phyloP scores from a whole-genome alignment of 2,113 vertebrate genomes.

The Lota lota region DNA sequence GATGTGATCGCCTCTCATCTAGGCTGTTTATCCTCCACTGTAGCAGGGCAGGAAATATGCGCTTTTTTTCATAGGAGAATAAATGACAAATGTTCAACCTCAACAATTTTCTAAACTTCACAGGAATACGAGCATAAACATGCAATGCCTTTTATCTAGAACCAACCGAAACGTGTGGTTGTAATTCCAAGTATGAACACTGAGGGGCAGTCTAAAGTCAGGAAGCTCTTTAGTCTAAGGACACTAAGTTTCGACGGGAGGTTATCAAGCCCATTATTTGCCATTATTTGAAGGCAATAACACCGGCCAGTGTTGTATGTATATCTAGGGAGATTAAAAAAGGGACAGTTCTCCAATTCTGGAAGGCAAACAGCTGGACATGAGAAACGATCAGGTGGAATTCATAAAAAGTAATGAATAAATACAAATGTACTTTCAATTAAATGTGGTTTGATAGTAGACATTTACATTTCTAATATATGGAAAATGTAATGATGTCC shows the following conservation, averaged over 20 bases:
- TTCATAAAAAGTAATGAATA: constrained; percentile 36
- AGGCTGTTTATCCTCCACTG: constrained; percentile 58
- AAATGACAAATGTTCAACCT: too few species aligned
- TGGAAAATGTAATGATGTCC: constrained; percentile 40
- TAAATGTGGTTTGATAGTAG: constrained; percentile 39
- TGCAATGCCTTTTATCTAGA: not conserved
- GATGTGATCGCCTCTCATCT: constrained; percentile 63
- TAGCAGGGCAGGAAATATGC: constrained; percentile 2
- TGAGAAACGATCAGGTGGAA: constrained; percentile 11
- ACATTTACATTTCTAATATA: constrained; percentile 48
- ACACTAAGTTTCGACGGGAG: constrained; percentile 32
- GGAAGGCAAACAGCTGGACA: constrained; percentile 45
- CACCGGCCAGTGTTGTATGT: constrained; percentile 26
- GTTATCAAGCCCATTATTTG: constrained; percentile 55
- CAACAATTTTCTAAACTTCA: not conserved
- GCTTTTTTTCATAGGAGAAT: constrained; percentile 4
- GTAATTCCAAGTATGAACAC: constrained; percentile 50
- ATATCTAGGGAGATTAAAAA: constrained; percentile 18
- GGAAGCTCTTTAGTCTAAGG: constrained; percentile 32
- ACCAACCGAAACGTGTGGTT: not conserved
- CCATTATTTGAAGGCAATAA: constrained; percentile 48
- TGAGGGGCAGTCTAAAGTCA: constrained; percentile 71
- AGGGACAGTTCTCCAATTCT: constrained; percentile 37
- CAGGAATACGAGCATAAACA: not conserved
- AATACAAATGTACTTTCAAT: constrained; percentile 41